Percentiles rank a stretch among this genome's conserved stretches.
These are phyloP conservation scores for Orthonevra nobilis DNA, from an alignment of 2,888 invertebrate genomes.

Conservation along the genomic window DNA sequence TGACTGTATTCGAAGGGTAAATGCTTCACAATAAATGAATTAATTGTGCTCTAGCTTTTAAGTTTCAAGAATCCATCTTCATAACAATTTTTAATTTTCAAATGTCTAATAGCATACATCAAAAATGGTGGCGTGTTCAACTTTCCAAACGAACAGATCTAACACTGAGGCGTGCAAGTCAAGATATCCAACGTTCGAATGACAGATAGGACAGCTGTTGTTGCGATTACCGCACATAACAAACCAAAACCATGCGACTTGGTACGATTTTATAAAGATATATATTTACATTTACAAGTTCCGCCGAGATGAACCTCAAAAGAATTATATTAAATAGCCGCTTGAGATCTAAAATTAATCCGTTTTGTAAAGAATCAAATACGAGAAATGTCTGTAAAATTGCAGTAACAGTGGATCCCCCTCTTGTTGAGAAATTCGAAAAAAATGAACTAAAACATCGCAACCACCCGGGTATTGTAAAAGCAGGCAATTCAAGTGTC, in stretches of 20 bases:
- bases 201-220: conserved; percentile 5
- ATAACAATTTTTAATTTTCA: too few relatives aligned
- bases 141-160: too few relatives aligned
- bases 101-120: too few relatives aligned
- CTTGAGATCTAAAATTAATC: conserved; percentile 6
- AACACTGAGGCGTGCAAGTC: too few relatives aligned
- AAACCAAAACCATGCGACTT: conserved; percentile 38
- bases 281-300: not conserved
- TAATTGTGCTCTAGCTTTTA: too few relatives aligned
- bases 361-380: conserved; percentile 7
- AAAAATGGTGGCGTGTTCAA: too few relatives aligned
- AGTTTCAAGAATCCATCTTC: too few relatives aligned
- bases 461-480: conserved; percentile 87
- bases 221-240: conserved; percentile 10
- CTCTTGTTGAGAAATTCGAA: conserved; percentile 74
- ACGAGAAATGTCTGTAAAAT: conserved; percentile 75
- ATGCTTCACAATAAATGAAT: too few relatives aligned
- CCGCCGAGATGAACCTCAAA: conserved; percentile 20
- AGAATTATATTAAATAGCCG: conserved; percentile 7
- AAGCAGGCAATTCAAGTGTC: conserved; percentile 81
- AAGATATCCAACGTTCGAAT: not conserved
- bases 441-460: conserved; percentile 82
- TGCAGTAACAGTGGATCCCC: conserved; percentile 74
- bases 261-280: not conserved
- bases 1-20: too few relatives aligned